A percentile compares a stretch with the other conserved stretches of the same genome.
Conservation (phyloP, 2,888 invertebrate species). For the Halocaridina rubra region DNA sequence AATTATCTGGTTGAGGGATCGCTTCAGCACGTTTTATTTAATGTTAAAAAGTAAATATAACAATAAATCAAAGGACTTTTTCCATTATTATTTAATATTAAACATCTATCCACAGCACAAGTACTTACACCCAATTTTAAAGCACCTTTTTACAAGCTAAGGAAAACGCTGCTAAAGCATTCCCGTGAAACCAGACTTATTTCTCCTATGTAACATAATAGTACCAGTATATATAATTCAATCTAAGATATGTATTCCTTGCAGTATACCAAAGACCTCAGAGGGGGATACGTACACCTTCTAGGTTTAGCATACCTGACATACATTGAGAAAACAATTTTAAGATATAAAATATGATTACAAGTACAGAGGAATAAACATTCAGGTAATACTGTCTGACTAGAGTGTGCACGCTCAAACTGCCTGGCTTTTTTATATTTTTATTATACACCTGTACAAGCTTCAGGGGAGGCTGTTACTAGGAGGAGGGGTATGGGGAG, state of each 20-base stretch:
- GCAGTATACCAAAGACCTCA: background rate
- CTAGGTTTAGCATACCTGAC: background rate
- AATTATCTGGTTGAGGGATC: too few species aligned
- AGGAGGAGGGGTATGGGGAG: background rate
- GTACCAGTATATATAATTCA: too few species aligned
- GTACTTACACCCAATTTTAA: conserved; percentile 23
- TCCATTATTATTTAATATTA: too few species aligned
- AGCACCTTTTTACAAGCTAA: conserved; percentile 38
- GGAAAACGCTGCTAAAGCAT: conserved; percentile 13
- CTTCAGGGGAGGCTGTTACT: background rate
- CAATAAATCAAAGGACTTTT: background rate
- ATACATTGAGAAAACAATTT: too few species aligned
- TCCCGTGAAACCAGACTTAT: background rate
- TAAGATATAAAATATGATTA: too few species aligned
- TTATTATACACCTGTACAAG: background rate
- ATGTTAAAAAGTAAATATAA: background rate
- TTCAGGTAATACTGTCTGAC: background rate
- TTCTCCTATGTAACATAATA: too few species aligned
- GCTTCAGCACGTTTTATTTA: background rate
- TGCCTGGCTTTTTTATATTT: background rate
- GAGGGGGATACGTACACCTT: background rate
- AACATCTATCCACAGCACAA: conserved; percentile 27
- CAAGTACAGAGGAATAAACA: too few species aligned
- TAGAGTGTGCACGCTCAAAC: background rate
- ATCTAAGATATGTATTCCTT: background rate